These are phyloP conservation scores for Rhinoraja longicauda DNA, from an alignment of 2,797 vertebrate species.

Conservation along the genomic window DNA sequence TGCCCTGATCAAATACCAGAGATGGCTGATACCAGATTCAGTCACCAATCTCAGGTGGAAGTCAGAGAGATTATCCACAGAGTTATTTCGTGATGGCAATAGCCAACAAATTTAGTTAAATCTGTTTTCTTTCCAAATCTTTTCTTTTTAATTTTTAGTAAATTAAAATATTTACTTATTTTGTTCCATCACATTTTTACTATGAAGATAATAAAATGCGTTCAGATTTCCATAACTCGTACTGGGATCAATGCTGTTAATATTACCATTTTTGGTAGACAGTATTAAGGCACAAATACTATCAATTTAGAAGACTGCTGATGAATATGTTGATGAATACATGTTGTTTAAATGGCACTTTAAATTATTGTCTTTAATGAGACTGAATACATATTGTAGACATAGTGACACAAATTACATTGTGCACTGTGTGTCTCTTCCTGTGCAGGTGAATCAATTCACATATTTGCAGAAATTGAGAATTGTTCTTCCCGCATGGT, in stretches of 20 bases:
- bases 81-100: neutral
- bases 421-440: neutral
- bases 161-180: neutral
- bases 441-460: slow-evolving; percentile 84
- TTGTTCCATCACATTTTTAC: neutral
- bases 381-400: neutral
- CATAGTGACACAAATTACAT: neutral
- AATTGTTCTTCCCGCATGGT: slow-evolving; percentile 91
- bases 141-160: neutral
- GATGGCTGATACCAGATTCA: neutral
- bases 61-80: neutral
- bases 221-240: neutral
- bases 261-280: neutral
- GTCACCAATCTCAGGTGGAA: neutral
- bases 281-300: neutral
- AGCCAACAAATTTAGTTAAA: neutral
- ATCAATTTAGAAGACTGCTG: neutral
- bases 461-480: slow-evolving; percentile 95
- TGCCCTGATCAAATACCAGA: neutral
- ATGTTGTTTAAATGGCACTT: neutral
- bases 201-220: neutral
- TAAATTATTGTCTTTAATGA: neutral
- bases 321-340: neutral
- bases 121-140: neutral
- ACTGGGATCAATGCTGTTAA: neutral